These are phyloP conservation scores for Notodromas monacha DNA, from an alignment of 2,888 invertebrate genomes.

Conservation along the genomic window DNA sequence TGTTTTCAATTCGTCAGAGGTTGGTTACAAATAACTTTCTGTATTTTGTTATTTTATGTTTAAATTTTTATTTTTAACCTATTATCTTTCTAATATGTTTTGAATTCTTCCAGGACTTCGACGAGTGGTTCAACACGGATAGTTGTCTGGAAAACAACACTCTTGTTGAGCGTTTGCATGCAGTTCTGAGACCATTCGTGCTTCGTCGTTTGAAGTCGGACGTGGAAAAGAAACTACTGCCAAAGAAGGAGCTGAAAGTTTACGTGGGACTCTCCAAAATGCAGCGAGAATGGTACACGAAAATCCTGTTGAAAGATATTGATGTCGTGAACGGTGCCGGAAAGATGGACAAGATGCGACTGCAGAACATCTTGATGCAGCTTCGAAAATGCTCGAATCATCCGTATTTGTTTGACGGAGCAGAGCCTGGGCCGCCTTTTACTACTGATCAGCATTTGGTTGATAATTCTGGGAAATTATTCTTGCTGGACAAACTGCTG, in stretches of 20 bases:
- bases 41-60: too few relatives aligned
- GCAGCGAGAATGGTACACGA: slow-evolving; percentile 98
- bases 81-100: too few relatives aligned
- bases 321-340: slow-evolving; percentile 94
- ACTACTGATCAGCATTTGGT: slow-evolving; percentile 84
- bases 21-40: too few relatives aligned
- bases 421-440: slow-evolving; percentile 91
- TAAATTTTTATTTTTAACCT: too few relatives aligned
- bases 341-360: slow-evolving; percentile 77
- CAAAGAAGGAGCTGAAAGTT: slow-evolving; percentile 87
- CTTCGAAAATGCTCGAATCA: slow-evolving; percentile 91
- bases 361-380: slow-evolving; percentile 97
- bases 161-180: slow-evolving; percentile 66
- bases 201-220: slow-evolving; percentile 79
- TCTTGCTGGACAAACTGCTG: slow-evolving; percentile 68
- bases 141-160: slow-evolving; percentile 65
- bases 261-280: slow-evolving; percentile 91
- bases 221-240: slow-evolving; percentile 79
- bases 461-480: slow-evolving; percentile 84
- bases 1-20: slow-evolving; percentile 80
- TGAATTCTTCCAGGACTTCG: slow-evolving; percentile 36
- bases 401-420: slow-evolving; percentile 93
- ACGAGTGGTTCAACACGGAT: slow-evolving; percentile 92
- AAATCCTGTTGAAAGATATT: slow-evolving; percentile 92
- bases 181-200: slow-evolving; percentile 57